Evolutionary conservation across 2,113 vertebrate genomes (phyloP), one percentile per base, ranked within the genome.

Genomic region (Bettongia penicillata): DNA sequence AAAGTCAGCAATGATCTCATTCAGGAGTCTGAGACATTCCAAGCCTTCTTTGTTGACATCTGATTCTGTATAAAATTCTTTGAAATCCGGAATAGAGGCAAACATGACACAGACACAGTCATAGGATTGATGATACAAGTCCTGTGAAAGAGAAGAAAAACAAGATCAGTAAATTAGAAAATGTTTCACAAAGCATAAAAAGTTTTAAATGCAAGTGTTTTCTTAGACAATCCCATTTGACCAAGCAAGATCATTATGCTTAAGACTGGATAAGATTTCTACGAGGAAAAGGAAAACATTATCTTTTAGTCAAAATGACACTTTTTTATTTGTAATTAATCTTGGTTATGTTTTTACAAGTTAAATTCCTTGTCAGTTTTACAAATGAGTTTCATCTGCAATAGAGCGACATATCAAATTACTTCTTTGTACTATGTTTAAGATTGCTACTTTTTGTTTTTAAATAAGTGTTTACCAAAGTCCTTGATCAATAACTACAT

Each of bases 101-200:
- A 99, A 99, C 99, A 99, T 99, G 97, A 99, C 99, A 52, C 99
- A 99, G 96, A 99, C 99, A 5, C 99, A 99, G 97, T 99, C 99
- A 0, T 99, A 99, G 23, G 99, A 99, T 97, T 99, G 99, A 97
- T 99, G 99, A 97, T 99, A 99, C 0, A 99, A 96, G 92, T 99
- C 99, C 99, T 99, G 98, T 55, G 47, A 55, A 91, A 97, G 91
- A 97, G 53, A 97, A 95, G 95, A 93, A 8, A 96, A 95, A 93
- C 6, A 96, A 94, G 57, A 94, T 43, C 94, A 97, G 97, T 96
- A 25, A 96, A 51, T 47, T 24, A 94, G 95, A 89, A 49, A 49
- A 49, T 0, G 3, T 1, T 50, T 91, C 2, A 93, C n/a, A 91
- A 0, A 0, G 16, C 37, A 84, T 43, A 25, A 49, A 28, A 47